Evolutionary conservation across 2,888 invertebrate genomes (phyloP).

Genomic region (Ophraella communa): DNA sequence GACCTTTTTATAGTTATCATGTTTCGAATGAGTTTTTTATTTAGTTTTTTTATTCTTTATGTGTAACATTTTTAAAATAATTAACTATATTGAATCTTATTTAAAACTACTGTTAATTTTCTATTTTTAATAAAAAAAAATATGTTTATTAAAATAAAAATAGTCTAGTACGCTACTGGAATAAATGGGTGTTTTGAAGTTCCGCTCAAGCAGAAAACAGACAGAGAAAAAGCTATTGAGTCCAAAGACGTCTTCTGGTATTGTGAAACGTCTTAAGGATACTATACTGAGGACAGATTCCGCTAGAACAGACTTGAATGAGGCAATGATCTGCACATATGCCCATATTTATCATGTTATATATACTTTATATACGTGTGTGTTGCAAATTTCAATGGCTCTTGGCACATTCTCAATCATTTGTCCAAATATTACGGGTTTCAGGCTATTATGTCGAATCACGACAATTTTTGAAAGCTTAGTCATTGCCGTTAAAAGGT

Average conservation of each 20-base stretch:
- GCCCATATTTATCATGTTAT: constrained; percentile 42
- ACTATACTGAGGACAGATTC: constrained; percentile 39
- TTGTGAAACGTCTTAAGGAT: constrained; percentile 41
- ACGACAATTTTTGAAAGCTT: constrained; percentile 19
- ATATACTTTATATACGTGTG: constrained; percentile 26
- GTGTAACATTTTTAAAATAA: too few relatives aligned
- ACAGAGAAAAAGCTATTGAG: constrained; percentile 25
- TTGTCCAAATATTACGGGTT: constrained; percentile 44
- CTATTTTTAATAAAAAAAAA: background rate
- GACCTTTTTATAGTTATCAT: too few relatives aligned
- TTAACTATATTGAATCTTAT: too few relatives aligned
- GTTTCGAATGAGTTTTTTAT: too few relatives aligned
- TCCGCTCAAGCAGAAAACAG: constrained; percentile 35
- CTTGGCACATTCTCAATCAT: constrained; percentile 33
- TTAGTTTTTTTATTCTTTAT: too few relatives aligned
- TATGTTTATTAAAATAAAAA: background rate
- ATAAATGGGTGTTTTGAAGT: constrained; percentile 29
- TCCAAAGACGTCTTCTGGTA: constrained; percentile 37
- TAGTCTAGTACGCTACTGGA: background rate
- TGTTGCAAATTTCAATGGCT: constrained; percentile 36
- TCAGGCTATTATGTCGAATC: constrained; percentile 23
- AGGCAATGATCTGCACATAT: constrained; percentile 39
- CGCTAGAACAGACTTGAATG: constrained; percentile 40
- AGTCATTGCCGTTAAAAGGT: constrained; percentile 22
- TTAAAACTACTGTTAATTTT: too few relatives aligned